Conservation (phyloP, 2,888 invertebrate genomes). For the Lymantria monacha region DNA sequence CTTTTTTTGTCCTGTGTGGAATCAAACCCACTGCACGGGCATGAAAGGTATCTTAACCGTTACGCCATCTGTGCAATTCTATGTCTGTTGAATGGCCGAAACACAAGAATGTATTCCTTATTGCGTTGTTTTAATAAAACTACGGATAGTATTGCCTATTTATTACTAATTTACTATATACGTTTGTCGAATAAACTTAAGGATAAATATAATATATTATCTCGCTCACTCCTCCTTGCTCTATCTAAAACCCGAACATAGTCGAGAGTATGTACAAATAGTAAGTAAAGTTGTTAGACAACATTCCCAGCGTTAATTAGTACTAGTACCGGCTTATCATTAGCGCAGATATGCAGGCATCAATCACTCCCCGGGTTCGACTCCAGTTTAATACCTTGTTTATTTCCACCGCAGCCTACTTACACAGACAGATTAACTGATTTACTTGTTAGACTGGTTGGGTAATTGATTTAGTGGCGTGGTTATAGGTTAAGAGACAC, state of each 20-base stretch:
- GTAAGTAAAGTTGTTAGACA: constrained; percentile 6
- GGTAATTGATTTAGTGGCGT: neutral
- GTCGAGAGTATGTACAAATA: constrained; percentile 6
- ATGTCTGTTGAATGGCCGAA: no score
- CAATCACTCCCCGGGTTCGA: constrained; percentile 18
- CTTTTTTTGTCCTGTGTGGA: no score
- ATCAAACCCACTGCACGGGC: no score
- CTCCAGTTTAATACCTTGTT: constrained; percentile 18
- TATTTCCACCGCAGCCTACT: constrained; percentile 32
- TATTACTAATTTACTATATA: no score
- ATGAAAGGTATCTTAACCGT: no score
- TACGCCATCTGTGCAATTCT: no score
- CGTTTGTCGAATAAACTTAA: no score
- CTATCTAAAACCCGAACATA: constrained; percentile 3
- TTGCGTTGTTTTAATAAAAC: no score
- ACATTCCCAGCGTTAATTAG: constrained; percentile 22
- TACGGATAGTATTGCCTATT: no score
- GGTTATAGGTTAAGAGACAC: neutral
- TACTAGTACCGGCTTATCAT: constrained; percentile 19
- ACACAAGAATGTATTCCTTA: no score
- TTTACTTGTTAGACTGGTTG: constrained; percentile 22
- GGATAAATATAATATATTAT: no score
- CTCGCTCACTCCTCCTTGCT: neutral
- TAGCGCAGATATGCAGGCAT: constrained; percentile 19
- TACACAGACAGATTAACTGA: constrained; percentile 32